Percentiles rank a stretch among this genome's conserved stretches.
phyloP scores from a whole-genome alignment of 2,888 invertebrate genomes.

The Temnothorax unifasciatus region DNA sequence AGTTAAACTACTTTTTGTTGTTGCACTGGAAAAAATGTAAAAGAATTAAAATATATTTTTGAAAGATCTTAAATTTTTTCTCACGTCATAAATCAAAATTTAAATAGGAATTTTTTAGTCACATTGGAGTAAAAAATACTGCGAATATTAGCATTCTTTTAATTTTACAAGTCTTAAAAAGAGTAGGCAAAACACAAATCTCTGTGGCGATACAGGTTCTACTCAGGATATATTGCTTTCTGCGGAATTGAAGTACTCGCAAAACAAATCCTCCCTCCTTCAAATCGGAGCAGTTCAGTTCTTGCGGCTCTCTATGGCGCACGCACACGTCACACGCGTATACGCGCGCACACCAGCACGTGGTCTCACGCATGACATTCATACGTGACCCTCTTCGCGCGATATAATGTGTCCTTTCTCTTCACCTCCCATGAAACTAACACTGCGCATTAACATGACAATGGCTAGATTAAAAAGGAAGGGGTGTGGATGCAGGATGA shows the following conservation, averaged over 20 bases:
- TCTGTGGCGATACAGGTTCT: constrained; percentile 77
- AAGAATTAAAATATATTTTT: background rate
- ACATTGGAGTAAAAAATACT: background rate
- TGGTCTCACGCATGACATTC: constrained; percentile 41
- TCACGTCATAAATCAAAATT: background rate
- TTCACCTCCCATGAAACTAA: constrained; percentile 80
- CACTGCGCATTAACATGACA: constrained; percentile 84
- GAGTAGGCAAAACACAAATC: constrained; percentile 60
- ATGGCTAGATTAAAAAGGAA: constrained; percentile 81
- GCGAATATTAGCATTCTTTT: background rate
- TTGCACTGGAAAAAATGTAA: no score
- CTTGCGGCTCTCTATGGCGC: constrained; percentile 70
- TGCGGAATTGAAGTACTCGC: constrained; percentile 81
- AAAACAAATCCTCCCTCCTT: constrained; percentile 80
- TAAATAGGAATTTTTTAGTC: background rate
- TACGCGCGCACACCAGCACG: background rate
- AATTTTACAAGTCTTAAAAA: background rate
- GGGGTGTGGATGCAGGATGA: constrained; percentile 68
- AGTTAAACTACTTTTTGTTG: no score
- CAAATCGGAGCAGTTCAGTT: constrained; percentile 82
- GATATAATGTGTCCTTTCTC: constrained; percentile 74
- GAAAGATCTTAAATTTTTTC: background rate
- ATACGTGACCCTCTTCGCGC: constrained; percentile 68
- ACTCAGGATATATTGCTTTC: constrained; percentile 79
- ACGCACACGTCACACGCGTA: constrained; percentile 28